Percentiles rank a stretch among this genome's conserved stretches.
phyloP scores from a whole-genome alignment of 2,888 invertebrate species.

The Agriopis leucophaearia region DNA sequence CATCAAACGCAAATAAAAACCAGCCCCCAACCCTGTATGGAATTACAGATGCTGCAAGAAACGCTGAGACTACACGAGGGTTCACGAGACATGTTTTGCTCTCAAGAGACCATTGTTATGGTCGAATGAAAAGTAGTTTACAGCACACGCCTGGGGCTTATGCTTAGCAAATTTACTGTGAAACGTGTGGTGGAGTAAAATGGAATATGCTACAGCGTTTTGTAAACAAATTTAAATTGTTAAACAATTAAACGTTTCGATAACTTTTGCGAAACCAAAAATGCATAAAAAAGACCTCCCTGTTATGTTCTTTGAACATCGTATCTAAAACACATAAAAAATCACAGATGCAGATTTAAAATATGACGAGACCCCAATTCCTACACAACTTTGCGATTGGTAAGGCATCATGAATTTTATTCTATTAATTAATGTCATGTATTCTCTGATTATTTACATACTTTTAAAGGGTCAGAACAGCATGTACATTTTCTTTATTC shows the following conservation, averaged over 20 bases:
- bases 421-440: no score
- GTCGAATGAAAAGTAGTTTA: conserved; percentile 73
- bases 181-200: conserved; percentile 40
- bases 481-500: no score
- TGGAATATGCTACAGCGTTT: conserved; percentile 5
- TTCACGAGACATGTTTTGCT: conserved; percentile 56
- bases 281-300: no score
- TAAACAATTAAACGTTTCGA: conserved; percentile 23
- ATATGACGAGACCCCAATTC: no score
- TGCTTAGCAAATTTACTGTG: conserved; percentile 70
- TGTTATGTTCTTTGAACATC: no score
- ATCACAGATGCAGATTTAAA: no score
- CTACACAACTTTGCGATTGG: no score
- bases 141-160: conserved; percentile 59
- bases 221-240: conserved; percentile 25
- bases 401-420: no score
- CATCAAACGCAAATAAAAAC: conserved; percentile 60
- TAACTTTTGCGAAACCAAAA: conserved; percentile 12
- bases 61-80: conserved; percentile 53
- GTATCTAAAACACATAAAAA: no score
- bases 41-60: conserved; percentile 55
- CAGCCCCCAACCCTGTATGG: conserved; percentile 44
- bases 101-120: conserved; percentile 67
- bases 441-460: no score
- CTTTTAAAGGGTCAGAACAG: no score